Conservation (phyloP, 2,113 vertebrate species). For the Lepus americanus region DNA sequence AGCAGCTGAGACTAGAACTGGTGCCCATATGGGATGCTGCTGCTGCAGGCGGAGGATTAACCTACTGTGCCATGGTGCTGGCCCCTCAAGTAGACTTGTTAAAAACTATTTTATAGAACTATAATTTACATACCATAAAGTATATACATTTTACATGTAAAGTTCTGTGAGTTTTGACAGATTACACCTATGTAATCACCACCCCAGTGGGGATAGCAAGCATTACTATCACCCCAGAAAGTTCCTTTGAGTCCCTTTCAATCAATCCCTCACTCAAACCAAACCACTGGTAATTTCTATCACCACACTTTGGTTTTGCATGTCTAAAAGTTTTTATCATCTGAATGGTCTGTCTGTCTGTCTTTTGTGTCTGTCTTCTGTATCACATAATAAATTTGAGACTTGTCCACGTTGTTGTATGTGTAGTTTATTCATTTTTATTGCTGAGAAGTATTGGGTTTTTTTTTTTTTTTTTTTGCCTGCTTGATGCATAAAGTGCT, state of each 20-base stretch:
- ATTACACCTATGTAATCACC: neutral
- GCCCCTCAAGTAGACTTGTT: too few relatives aligned
- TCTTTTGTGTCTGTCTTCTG: conserved; percentile 39
- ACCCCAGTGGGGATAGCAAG: neutral
- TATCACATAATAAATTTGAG: conserved; percentile 44
- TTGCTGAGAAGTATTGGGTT: conserved; percentile 31
- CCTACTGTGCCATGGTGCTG: too few relatives aligned
- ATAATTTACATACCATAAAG: conserved; percentile 6
- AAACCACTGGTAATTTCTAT: neutral
- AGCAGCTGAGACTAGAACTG: too few relatives aligned
- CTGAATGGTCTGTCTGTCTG: neutral
- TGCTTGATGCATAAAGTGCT: conserved; percentile 70
- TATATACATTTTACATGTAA: conserved; percentile 24
- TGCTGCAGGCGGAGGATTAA: too few relatives aligned
- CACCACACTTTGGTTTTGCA: neutral
- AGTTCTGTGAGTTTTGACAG: conserved; percentile 36
- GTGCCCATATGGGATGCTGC: too few relatives aligned
- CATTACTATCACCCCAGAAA: neutral
- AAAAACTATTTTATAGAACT: conserved; percentile 9
- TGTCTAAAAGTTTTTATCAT: conserved; percentile 37
- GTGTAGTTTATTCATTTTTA: conserved; percentile 61
- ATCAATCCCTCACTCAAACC: neutral
- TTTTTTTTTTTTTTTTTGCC: conserved; percentile 42
- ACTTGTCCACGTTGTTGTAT: neutral
- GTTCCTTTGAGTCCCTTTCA: neutral